phyloP scores from a whole-genome alignment of 2,797 vertebrate genomes.

The Chiroxiphia lanceolata region DNA sequence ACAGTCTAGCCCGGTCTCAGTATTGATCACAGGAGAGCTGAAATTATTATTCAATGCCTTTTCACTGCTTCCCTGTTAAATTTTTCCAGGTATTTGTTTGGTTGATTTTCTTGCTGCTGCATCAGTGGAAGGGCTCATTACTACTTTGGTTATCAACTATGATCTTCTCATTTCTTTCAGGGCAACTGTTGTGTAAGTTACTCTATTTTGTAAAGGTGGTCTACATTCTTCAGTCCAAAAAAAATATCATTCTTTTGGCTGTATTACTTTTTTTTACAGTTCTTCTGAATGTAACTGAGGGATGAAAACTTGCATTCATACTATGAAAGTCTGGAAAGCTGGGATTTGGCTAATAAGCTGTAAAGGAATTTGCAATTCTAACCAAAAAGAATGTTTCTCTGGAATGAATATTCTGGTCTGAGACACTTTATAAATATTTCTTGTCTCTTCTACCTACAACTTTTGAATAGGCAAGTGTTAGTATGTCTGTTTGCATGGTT shows the following conservation, averaged over 20 bases:
- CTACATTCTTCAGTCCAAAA: neutral
- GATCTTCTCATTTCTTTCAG: neutral
- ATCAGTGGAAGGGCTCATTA: neutral
- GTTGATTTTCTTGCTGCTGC: neutral
- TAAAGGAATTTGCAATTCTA: neutral
- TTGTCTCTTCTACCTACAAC: neutral
- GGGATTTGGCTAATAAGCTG: neutral
- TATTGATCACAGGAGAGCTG: neutral
- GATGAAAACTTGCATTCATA: neutral
- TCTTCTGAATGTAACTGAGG: neutral
- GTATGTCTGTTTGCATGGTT: neutral
- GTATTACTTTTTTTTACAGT: neutral
- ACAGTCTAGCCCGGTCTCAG: neutral
- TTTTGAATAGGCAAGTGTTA: neutral
- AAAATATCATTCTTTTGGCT: neutral
- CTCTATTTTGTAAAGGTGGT: neutral
- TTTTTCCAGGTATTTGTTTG: neutral
- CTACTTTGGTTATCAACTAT: neutral
- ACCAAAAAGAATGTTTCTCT: neutral
- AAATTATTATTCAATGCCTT: neutral
- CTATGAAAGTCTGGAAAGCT: neutral
- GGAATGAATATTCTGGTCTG: neutral
- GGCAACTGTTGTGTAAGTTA: neutral
- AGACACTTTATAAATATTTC: neutral
- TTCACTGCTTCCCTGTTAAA: neutral